Base-by-base conservation (phyloP, 2,113 vertebrate genomes). In the Ammodytes marinus region DNA sequence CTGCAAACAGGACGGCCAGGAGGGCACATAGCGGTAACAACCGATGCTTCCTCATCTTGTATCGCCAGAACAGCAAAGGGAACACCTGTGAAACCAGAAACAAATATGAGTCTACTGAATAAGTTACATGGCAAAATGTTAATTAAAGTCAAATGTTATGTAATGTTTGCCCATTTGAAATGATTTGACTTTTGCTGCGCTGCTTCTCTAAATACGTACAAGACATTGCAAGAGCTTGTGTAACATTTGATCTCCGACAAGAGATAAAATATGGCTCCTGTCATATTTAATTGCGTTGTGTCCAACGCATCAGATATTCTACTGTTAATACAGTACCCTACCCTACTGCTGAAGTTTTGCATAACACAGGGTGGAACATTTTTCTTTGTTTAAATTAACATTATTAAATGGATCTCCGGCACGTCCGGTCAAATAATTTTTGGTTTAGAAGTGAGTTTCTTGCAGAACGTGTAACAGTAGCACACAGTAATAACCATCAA, bases 11-110 rank as follows among this genome's bases (percentile, higher is more conserved):
- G 83, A 97, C 66, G 49, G 93, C 94, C 79, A 96, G 66, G 54
- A 96, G 71, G 82, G 93, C 94, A 84, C 58, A 83, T 0, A 95
- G 66, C 46, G 94, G 93, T 90, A 95, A 73, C 46, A 94, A 88
- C 54, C 85, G 89, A 12, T 89, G 94, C 77, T 94, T 95, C 94
- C 91, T 93, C 98, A 98, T 99, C 92, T 89, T 96, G 86, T 27
- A 83, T 86, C 82, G 88, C 88, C 74, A 59, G 85, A 40, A 59
- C 84, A 89, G 89, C 79, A 76, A 82, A 77, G 73, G 82, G 40
- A 57, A 47, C 69, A 89, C 88, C 94, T 95, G 85, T 42, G 8
- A 86, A 83, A 82, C 6, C 5, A 72, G 19, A 83, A 40, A 68
- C 9, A 72, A 76, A 14, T 6, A 52, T 50, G 12, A 9, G 63